phyloP scores from a whole-genome alignment of 1,140 invertebrate species.

The Parasteatoda tepidariorum region DNA sequence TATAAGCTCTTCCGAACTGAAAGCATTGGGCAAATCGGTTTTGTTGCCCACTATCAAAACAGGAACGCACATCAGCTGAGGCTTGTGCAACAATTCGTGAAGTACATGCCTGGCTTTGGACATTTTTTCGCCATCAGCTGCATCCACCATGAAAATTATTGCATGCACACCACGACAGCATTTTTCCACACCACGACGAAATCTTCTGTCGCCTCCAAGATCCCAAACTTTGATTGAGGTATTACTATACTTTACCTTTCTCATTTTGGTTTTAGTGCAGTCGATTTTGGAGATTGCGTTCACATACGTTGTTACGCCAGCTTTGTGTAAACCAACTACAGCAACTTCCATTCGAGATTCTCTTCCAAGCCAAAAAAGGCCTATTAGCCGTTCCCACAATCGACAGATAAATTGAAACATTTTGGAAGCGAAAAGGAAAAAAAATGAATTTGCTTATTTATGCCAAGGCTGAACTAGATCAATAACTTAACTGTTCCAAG shows the following conservation, averaged over 20 bases:
- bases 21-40: slow-evolving; percentile 18
- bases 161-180: too few species aligned
- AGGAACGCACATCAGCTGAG: slow-evolving; percentile 9
- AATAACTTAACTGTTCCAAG: too few species aligned
- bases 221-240: slow-evolving; percentile 41
- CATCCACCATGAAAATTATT: too few species aligned
- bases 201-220: slow-evolving; percentile 34
- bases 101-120: slow-evolving; percentile 20
- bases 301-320: slow-evolving; percentile 32
- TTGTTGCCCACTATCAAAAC: slow-evolving; percentile 40
- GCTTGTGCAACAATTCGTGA: slow-evolving; percentile 5
- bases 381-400: slow-evolving; percentile 18
- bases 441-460: too few species aligned
- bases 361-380: slow-evolving; percentile 30
- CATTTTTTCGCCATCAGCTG: too few species aligned
- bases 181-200: slow-evolving; percentile 45
- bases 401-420: slow-evolving; percentile 13
- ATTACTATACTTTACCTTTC: neutral
- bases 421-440: too few species aligned
- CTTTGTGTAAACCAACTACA: slow-evolving; percentile 22
- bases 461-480: too few species aligned
- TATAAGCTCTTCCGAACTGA: neutral
- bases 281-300: slow-evolving; percentile 8
- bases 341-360: too few species aligned
- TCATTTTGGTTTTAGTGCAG: slow-evolving; percentile 17